phyloP scores from a whole-genome alignment of 35 echinoderm and acorn worm genomes.

The Acanthaster planci region DNA sequence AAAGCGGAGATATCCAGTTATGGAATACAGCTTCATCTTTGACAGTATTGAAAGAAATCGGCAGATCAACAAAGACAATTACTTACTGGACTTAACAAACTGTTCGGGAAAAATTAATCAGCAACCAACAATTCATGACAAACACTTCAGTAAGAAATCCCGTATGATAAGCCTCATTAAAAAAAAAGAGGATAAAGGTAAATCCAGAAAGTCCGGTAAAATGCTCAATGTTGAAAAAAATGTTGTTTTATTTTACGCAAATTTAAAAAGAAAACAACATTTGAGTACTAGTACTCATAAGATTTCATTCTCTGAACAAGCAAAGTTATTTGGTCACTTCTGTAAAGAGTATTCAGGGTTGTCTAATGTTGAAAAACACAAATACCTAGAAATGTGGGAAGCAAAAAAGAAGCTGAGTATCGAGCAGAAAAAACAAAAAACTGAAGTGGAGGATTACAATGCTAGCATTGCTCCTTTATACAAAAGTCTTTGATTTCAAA shows the following conservation, averaged over 20 bases:
- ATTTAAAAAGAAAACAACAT: neutral
- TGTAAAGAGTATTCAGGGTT: constrained; percentile 36
- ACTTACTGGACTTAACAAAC: neutral
- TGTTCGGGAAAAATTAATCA: neutral
- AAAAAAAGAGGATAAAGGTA: neutral
- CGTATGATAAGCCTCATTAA: neutral
- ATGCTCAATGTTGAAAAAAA: constrained; percentile 2
- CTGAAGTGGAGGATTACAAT: too few relatives aligned
- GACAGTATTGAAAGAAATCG: neutral
- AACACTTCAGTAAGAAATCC: constrained; percentile 11
- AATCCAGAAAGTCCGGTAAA: neutral
- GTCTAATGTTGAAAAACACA: too few relatives aligned
- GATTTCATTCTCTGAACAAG: neutral
- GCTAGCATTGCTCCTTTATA: too few relatives aligned
- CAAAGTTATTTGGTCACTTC: neutral
- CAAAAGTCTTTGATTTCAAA: too few relatives aligned
- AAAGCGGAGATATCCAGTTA: neutral
- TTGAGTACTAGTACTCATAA: neutral
- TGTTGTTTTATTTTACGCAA: neutral
- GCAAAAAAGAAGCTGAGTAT: too few relatives aligned
- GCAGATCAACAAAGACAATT: neutral
- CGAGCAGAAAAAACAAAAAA: too few relatives aligned
- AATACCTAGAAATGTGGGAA: too few relatives aligned
- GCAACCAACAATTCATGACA: neutral
- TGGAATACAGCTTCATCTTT: constrained; percentile 11